Conservation (phyloP, 2,113 vertebrate genomes). For the Antechinus flavipes region DNA sequence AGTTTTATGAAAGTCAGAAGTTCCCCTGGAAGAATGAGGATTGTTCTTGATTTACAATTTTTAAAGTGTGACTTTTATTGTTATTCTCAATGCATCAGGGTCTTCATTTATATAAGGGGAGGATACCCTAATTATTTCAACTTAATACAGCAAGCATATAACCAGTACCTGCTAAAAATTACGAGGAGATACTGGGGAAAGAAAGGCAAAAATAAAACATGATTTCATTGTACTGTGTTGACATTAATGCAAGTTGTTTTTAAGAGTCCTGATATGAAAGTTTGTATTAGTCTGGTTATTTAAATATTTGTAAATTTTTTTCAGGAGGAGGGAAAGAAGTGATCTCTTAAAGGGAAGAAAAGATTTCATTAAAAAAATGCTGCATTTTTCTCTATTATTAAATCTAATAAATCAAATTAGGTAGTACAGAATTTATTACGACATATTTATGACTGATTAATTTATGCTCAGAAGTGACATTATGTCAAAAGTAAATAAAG, state of each 20-base stretch:
- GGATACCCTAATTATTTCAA: not conserved
- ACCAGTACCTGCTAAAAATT: not conserved
- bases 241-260: not conserved
- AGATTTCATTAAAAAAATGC: not conserved
- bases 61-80: not conserved
- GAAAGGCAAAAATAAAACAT: not conserved
- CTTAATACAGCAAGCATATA: not conserved
- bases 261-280: not conserved
- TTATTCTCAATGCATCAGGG: not conserved
- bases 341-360: conserved; percentile 42
- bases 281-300: not conserved
- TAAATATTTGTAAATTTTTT: not conserved
- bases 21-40: not conserved
- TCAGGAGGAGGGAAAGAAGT: not conserved
- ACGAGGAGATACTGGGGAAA: rapidly evolving
- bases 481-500: not conserved
- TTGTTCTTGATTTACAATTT: not conserved
- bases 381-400: not conserved
- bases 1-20: not conserved
- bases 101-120: not conserved
- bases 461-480: not conserved
- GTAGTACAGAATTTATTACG: conserved; percentile 12
- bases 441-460: not conserved
- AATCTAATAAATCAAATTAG: conserved; percentile 13
- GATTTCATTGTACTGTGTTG: not conserved